phyloP scores from a whole-genome alignment of 92 coral and sea anemone genomes.

The Parazoanthus darwini region DNA sequence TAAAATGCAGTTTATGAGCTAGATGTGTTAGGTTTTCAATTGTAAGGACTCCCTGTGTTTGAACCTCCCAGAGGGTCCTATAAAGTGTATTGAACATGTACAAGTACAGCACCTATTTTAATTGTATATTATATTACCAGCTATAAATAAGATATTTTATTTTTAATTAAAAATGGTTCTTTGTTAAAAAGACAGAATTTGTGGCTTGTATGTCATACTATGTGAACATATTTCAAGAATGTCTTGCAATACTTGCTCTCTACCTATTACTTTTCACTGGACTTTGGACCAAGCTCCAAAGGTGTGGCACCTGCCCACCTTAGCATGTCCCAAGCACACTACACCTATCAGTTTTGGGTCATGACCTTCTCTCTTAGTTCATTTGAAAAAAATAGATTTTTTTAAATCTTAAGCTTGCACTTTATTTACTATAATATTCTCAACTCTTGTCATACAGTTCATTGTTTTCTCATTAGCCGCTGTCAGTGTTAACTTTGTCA shows the following conservation, averaged over 20 bases:
- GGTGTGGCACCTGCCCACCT: background rate
- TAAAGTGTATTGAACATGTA: too few relatives aligned
- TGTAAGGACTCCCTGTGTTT: background rate
- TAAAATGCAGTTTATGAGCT: background rate
- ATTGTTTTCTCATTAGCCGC: too few relatives aligned
- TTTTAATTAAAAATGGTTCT: background rate
- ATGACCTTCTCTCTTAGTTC: background rate
- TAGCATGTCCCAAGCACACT: background rate
- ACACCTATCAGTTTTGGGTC: background rate
- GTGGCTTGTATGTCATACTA: background rate
- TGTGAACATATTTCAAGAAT: constrained; percentile 1
- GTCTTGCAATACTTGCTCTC: background rate
- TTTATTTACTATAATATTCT: too few relatives aligned
- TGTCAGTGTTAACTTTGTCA: too few relatives aligned
- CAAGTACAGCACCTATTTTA: background rate
- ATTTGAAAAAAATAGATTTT: background rate
- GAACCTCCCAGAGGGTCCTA: background rate
- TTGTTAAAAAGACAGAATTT: constrained; percentile 21
- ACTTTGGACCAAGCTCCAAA: constrained; percentile 8
- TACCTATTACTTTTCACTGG: constrained; percentile 25
- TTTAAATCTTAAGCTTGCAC: too few relatives aligned
- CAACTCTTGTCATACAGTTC: too few relatives aligned
- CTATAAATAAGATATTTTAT: background rate
- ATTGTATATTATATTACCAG: background rate
- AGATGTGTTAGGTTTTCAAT: background rate